Base-by-base conservation (phyloP, 2,888 invertebrate species). In the Lochmaea capreae region DNA sequence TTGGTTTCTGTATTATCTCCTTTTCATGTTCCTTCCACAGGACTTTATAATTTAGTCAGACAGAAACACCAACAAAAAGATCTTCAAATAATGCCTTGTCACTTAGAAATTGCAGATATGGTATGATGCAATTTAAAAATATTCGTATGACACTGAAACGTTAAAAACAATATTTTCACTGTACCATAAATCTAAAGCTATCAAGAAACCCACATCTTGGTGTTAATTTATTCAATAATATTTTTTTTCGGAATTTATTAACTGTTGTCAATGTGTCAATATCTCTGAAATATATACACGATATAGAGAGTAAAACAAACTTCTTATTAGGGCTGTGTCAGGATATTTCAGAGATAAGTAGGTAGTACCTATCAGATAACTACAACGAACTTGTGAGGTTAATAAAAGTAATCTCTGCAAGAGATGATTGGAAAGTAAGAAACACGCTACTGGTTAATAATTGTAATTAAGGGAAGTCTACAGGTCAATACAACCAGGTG, bases 401-500 rank as follows among this genome's bases (percentile, higher is more conserved):
- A 68, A 71, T 74, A 76, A 72, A 72, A 72, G 76, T 72, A 76
- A 76, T 77, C 71, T 76, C 73, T 72, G 65, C 72, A 72, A 74
- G 69, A 71, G 76, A 75, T 77, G 74, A 77, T 73, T 78, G 78
- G 74, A 76, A 82, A 83, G 80, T 83, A 82, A 84, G 81, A 83
- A 83, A 84, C 84, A 84, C 81, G 85, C 85, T 86, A 85, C 85
- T 83, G 84, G 84, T 83, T 85, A 85, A 86, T 86, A 85, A 85
- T 85, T 85, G 83, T 85, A 85, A 86, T 85, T 86, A 86, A 85
- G 84, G 83, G 83, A 84, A 82, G 83, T 83, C 84, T 82, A 83
- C 85, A 84, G 85, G 84, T 85, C 84, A 84, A 83, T 81, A 82
- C 81, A 81, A 80, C 84, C 85, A 85, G 86, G 84, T 86, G 85